Conservation (phyloP, 2,113 vertebrate genomes). For the Aepyceros melampus region DNA sequence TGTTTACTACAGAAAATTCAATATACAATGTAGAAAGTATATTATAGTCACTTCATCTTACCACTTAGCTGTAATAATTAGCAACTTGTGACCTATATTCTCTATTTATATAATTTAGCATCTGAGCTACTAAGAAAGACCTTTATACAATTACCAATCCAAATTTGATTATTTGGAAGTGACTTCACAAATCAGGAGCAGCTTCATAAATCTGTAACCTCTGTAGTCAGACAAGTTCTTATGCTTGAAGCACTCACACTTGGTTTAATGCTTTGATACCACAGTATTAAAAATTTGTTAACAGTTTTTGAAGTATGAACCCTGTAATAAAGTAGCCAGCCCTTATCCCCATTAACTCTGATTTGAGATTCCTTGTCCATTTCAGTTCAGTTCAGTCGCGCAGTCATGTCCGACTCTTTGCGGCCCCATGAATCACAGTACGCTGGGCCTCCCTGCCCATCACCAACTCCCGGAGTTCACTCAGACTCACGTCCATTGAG, state of each 20-base stretch:
- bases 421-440: too few species aligned
- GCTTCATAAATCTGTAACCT: background rate
- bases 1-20: background rate
- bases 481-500: too few species aligned
- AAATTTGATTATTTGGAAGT: background rate
- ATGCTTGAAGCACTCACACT: background rate
- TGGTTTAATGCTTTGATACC: background rate
- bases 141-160: background rate
- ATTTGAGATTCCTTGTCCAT: background rate
- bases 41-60: background rate
- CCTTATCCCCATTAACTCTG: background rate
- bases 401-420: too few species aligned
- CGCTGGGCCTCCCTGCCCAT: too few species aligned
- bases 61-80: background rate
- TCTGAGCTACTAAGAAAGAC: background rate
- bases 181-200: background rate
- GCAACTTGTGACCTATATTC: background rate
- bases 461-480: too few species aligned
- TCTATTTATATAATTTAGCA: background rate
- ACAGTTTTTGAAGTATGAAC: background rate
- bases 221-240: rapidly evolving
- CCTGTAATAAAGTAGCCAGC: background rate
- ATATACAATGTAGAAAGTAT: background rate
- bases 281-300: background rate
- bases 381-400: too few species aligned